phyloP scores from a whole-genome alignment of 1,140 invertebrate species.

The Megalonaias nervosa region DNA sequence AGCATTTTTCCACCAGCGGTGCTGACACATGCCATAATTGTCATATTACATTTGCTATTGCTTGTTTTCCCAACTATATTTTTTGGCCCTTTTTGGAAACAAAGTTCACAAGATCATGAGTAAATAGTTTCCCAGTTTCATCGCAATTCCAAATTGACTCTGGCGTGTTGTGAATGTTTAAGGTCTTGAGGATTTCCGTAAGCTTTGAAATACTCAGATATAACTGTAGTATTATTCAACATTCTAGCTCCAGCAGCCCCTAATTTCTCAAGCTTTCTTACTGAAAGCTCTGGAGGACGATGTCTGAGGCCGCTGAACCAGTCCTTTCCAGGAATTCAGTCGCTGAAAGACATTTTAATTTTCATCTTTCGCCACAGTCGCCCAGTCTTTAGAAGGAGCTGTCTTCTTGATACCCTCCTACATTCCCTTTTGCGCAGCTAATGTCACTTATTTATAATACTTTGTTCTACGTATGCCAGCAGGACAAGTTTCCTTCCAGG shows the following conservation, averaged over 20 bases:
- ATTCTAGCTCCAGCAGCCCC: not conserved
- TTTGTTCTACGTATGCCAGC: too few relatives aligned
- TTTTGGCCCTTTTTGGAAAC: slow-evolving; percentile 10
- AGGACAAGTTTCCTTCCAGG: too few relatives aligned
- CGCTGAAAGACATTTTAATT: too few relatives aligned
- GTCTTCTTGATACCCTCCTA: too few relatives aligned
- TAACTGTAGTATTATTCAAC: slow-evolving; percentile 15
- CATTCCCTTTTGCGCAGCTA: too few relatives aligned
- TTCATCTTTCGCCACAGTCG: too few relatives aligned
- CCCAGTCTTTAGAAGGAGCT: too few relatives aligned
- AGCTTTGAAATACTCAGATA: slow-evolving; percentile 24
- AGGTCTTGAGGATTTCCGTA: not conserved
- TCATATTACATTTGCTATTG: slow-evolving; percentile 8
- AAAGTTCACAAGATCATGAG: slow-evolving; percentile 13
- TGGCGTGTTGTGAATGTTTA: slow-evolving; percentile 16
- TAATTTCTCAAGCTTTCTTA: slow-evolving; percentile 24
- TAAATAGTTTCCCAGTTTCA: slow-evolving; percentile 13
- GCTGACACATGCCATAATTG: slow-evolving; percentile 27
- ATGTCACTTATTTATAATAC: too few relatives aligned
- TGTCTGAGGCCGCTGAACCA: not conserved
- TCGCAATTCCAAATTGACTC: slow-evolving; percentile 33
- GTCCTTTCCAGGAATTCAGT: too few relatives aligned
- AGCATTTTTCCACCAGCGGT: slow-evolving; percentile 17
- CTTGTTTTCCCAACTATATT: slow-evolving; percentile 4
- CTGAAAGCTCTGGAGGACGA: not conserved